Evolutionary conservation across 2,888 invertebrate species (phyloP), one percentile per base, ranked within the genome.

Genomic region (Xestoiulus laeticollis): DNA sequence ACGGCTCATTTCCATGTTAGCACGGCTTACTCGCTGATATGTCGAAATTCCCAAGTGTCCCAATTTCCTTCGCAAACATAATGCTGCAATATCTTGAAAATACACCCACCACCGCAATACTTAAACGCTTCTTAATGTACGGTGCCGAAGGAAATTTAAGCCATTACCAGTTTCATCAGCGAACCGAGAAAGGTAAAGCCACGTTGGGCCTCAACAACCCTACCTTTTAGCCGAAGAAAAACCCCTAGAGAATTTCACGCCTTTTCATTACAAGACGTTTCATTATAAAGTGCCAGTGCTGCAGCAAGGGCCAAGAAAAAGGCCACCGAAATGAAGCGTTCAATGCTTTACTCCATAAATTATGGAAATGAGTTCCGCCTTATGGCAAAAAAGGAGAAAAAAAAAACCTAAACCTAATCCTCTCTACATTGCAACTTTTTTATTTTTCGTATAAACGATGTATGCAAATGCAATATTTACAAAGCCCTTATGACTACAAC

Each of bases 111-210:
- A 78, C 78, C 78, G 78, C 78, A 78, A 78, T 14, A 78, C 78
- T 78, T 78, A 78, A 78, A 30, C 78, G 78, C 30, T 78, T 78
- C 78, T 78, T 78, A 78, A 78, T 78, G 78, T 30, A 78, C 30
- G 78, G 12, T 30, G 78, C 78, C 12, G 78, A 78, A 78, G 78
- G 78, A 78, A 78, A 78, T 78, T 26, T 30, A 30, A 78, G 78
- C 78, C 78, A 78, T 78, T 78, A 78, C 78, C 78, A 78, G 78
- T 78, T 78, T 78, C 78, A 78, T 78, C 78, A 78, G 78, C 30
- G 30, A 78, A 26, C 78, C 16, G 12, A 30, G 78, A 78, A 78
- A 78, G 30, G 78, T 78, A 78, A 78, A 78, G 30, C 78, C 78
- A 78, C 30, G 30, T 12, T 78, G 78, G 78, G 78, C 30, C 22